These are phyloP conservation scores for Anthoptus insignis DNA, from an alignment of 2,888 invertebrate species.

Conservation along the genomic window DNA sequence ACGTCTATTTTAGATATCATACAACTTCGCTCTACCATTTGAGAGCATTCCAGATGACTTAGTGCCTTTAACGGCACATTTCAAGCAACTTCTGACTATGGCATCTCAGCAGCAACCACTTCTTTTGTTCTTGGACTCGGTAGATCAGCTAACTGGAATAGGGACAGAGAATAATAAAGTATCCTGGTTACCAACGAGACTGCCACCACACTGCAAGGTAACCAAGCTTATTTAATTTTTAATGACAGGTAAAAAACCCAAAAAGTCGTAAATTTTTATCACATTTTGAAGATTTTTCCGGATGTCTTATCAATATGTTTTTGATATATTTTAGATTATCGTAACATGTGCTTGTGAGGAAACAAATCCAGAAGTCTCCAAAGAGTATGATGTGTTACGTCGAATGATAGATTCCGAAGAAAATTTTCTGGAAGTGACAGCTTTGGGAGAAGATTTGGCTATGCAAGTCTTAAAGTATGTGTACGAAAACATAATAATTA, in stretches of 20 bases:
- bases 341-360: constrained; percentile 97
- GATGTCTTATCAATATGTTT: no score
- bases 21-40: constrained; percentile 96
- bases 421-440: constrained; percentile 96
- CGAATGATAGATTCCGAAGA: constrained; percentile 96
- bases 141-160: constrained; percentile 97
- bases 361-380: constrained; percentile 94
- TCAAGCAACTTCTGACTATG: constrained; percentile 96
- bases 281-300: no score
- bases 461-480: constrained; percentile 95
- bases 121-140: constrained; percentile 97
- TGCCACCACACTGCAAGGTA: constrained; percentile 96
- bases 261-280: background rate
- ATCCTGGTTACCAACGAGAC: constrained; percentile 97
- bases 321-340: constrained; percentile 89
- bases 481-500: background rate
- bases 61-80: constrained; percentile 98
- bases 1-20: constrained; percentile 90
- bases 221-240: no score
- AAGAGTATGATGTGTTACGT: constrained; percentile 94
- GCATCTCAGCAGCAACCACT: constrained; percentile 95
- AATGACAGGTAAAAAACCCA: background rate
- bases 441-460: constrained; percentile 97
- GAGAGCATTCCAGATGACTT: constrained; percentile 98
- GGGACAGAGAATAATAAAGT: constrained; percentile 98